phyloP scores from a whole-genome alignment of 2,888 invertebrate genomes.

The Coronaproctus castanopsis region DNA sequence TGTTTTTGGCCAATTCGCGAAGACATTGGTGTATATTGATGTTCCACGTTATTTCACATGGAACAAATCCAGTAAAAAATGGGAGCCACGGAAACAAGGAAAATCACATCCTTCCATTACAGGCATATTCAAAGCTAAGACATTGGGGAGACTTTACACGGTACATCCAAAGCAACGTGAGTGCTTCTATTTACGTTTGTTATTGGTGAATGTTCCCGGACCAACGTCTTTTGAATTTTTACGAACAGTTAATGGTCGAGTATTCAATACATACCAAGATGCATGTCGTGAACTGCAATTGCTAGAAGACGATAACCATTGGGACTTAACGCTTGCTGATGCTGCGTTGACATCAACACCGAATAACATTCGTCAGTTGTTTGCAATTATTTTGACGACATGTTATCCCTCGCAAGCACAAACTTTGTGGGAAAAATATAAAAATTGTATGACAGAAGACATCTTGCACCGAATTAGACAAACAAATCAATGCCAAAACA shows the following conservation, averaged over 20 bases:
- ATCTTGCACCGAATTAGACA: conserved; percentile 2
- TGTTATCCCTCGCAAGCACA: conserved; percentile 21
- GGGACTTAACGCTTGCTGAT: conserved; percentile 16
- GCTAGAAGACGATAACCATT: conserved; percentile 18
- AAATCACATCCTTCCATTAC: not conserved
- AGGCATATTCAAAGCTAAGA: not conserved
- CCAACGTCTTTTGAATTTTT: conserved; percentile 18
- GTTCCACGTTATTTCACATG: conserved; percentile 22
- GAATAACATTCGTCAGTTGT: conserved; percentile 22
- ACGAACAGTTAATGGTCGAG: no score
- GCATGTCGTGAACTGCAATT: conserved; percentile 13
- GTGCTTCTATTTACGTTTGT: conserved; percentile 20
- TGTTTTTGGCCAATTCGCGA: conserved; percentile 24
- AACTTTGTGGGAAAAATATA: conserved; percentile 11
- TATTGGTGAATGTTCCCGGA: conserved; percentile 18
- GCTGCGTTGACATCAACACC: conserved; percentile 16
- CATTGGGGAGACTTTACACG: conserved; percentile 7
- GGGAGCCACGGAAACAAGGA: conserved; percentile 16
- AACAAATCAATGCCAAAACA: conserved; percentile 4
- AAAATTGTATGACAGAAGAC: conserved; percentile 6
- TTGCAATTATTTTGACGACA: conserved; percentile 23
- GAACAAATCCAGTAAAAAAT: conserved; percentile 13
- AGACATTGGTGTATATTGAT: conserved; percentile 24
- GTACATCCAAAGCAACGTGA: conserved; percentile 12
- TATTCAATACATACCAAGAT: no score